Percentiles rank a stretch among this genome's conserved stretches.
Conservation (phyloP, 2,888 invertebrate genomes). For the Heteropelma amictum region DNA sequence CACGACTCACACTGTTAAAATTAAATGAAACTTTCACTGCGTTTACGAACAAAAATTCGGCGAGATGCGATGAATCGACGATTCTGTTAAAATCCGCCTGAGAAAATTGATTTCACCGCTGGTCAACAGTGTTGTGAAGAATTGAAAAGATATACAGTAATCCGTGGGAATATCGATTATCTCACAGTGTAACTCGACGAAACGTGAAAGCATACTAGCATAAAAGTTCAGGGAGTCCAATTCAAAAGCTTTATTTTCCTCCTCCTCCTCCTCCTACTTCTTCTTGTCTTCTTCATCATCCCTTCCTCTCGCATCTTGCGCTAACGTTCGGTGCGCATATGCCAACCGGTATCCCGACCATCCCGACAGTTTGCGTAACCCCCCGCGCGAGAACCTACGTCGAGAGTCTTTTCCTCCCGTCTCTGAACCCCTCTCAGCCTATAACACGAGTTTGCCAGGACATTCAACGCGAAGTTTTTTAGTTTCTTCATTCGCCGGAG, state of each 20-base stretch:
- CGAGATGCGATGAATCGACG: neutral
- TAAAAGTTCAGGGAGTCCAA: constrained; percentile 42
- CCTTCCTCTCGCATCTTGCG: constrained; percentile 47
- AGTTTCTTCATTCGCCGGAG: no score
- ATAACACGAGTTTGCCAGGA: constrained; percentile 39
- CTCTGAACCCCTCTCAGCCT: neutral
- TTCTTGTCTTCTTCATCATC: constrained; percentile 23
- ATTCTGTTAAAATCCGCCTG: neutral
- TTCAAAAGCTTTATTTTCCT: constrained; percentile 50
- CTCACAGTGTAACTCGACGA: constrained; percentile 18
- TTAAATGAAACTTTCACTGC: neutral
- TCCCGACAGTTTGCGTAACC: constrained; percentile 44
- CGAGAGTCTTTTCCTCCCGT: neutral
- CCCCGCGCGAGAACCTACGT: constrained; percentile 1
- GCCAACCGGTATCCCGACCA: constrained; percentile 50
- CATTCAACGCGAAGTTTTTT: constrained; percentile 45
- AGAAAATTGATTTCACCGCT: neutral
- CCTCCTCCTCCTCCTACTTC: constrained; percentile 23
- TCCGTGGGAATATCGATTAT: constrained; percentile 28
- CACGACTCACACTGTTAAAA: neutral
- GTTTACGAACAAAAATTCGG: neutral
- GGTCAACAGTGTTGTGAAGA: neutral
- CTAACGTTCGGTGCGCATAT: constrained; percentile 58
- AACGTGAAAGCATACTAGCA: constrained; percentile 47
- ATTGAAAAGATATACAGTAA: neutral